Conservation (phyloP, 37 sponge, comb jelly and placozoan species). For the Cliona cf. orientalis region DNA sequence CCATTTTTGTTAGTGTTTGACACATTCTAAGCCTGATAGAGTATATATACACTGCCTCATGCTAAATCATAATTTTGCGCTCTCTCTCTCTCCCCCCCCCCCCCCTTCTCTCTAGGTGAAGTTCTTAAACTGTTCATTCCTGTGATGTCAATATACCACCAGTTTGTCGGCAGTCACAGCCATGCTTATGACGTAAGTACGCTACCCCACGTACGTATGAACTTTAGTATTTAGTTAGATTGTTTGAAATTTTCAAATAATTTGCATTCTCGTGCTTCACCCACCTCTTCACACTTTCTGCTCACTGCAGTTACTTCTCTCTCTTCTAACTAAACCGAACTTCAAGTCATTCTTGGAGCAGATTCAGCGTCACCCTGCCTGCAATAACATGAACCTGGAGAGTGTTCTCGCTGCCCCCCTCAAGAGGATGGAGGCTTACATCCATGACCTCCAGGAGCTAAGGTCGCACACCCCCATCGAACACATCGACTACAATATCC, state of each 20-base stretch:
- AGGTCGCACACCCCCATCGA: conserved; percentile 60
- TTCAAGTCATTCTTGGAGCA: conserved; percentile 47
- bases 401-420: conserved; percentile 50
- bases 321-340: conserved; percentile 1
- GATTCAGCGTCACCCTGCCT: conserved; percentile 8
- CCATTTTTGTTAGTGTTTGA: neutral
- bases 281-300: neutral
- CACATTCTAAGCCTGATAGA: neutral
- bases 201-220: neutral
- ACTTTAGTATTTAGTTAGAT: neutral
- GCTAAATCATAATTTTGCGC: neutral
- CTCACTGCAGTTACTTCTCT: conserved; percentile 23
- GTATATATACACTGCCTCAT: neutral
- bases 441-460: conserved; percentile 62
- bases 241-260: neutral
- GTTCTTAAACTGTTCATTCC: conserved; percentile 60
- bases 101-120: conserved; percentile 20
- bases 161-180: conserved; percentile 50
- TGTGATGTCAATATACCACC: conserved; percentile 58
- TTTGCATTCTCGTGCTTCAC: neutral
- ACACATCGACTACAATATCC: conserved; percentile 59
- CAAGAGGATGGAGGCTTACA: conserved; percentile 36
- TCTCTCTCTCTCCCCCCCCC: neutral
- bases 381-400: conserved; percentile 31
- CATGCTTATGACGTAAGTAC: conserved; percentile 59